Percentiles rank a stretch among this genome's conserved stretches.
Evolutionary conservation across 1,140 invertebrate genomes (phyloP).

Genomic region (Phymastichus coffea): DNA sequence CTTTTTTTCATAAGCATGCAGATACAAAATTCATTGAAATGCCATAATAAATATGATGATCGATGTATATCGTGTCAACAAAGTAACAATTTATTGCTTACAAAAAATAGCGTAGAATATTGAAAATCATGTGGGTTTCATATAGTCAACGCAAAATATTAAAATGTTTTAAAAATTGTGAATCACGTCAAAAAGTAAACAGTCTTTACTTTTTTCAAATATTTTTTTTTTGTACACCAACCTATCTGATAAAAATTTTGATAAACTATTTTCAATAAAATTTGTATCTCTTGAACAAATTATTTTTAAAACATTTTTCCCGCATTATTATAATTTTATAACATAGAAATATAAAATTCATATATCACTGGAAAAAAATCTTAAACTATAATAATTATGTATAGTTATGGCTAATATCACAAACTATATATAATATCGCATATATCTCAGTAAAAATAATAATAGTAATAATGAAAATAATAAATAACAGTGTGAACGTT

Average conservation of each 20-base stretch:
- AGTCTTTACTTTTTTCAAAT: too few species aligned
- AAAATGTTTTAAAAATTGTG: conserved; percentile 14
- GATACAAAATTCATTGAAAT: conserved; percentile 6
- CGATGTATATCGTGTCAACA: not conserved
- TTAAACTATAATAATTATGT: conserved; percentile 17
- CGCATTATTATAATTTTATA: not conserved
- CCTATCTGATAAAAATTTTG: too few species aligned
- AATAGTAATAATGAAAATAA: conserved; percentile 18
- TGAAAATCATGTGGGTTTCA: too few species aligned
- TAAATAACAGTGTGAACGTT: conserved; percentile 20
- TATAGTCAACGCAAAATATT: not conserved
- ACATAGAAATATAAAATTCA: conserved; percentile 10
- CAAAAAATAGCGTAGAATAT: too few species aligned
- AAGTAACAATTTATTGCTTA: not conserved
- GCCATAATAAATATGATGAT: not conserved
- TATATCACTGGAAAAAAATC: conserved; percentile 16
- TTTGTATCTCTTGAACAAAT: not conserved
- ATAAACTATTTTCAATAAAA: too few species aligned
- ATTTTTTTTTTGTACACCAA: too few species aligned
- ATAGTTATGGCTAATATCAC: conserved; percentile 28
- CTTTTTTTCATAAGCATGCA: not conserved
- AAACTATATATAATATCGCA: conserved; percentile 26
- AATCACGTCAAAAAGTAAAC: too few species aligned
- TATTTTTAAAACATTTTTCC: conserved; percentile 13
- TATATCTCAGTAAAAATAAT: too few species aligned